Evolutionary conservation across 2,797 vertebrate genomes (phyloP).

Genomic region (Tapirus indicus): DNA sequence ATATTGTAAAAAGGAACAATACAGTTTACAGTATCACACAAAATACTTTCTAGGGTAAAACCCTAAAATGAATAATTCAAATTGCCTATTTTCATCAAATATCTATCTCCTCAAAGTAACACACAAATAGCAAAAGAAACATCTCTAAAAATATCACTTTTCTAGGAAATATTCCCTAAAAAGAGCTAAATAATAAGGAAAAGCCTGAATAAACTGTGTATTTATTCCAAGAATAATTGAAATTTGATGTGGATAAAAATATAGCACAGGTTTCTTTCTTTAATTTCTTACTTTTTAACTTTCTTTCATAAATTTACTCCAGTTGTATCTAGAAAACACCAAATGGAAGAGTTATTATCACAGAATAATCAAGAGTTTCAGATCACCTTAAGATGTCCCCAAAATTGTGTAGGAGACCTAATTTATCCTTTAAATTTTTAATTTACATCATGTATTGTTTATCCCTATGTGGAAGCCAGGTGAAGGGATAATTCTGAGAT

Average conservation of each 20-base stretch:
- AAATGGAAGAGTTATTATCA: not conserved
- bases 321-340: not conserved
- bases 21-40: not conserved
- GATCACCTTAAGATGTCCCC: not conserved
- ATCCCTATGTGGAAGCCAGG: not conserved
- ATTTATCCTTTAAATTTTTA: not conserved
- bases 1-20: not conserved
- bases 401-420: not conserved
- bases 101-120: not conserved
- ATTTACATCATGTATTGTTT: not conserved
- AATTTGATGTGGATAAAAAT: not conserved
- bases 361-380: not conserved
- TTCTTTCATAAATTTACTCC: not conserved
- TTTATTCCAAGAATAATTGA: not conserved
- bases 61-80: not conserved
- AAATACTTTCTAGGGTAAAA: constrained; percentile 27
- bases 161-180: not conserved
- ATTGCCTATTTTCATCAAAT: not conserved
- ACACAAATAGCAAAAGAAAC: not conserved
- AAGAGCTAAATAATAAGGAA: not conserved
- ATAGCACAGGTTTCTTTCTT: not conserved
- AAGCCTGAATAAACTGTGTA: not conserved
- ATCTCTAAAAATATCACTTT: not conserved
- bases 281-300: not conserved
- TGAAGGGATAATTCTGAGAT: not conserved